These are phyloP conservation scores for Rutilus rutilus DNA, from an alignment of 2,113 vertebrate species.

Conservation along the genomic window DNA sequence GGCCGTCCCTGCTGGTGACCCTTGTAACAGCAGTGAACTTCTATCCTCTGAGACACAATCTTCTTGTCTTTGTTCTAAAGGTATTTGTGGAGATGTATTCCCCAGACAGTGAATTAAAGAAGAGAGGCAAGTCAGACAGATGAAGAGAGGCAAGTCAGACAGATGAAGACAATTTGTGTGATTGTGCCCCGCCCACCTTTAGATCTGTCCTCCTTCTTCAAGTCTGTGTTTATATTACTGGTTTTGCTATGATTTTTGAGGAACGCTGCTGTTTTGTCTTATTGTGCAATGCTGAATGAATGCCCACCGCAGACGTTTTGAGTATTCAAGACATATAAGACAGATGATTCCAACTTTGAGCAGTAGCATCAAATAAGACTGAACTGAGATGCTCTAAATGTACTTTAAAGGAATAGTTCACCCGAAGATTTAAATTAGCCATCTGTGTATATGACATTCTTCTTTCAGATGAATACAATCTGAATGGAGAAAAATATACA, in stretches of 20 bases:
- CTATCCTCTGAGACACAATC: constrained; percentile 17
- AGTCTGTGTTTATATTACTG: constrained; percentile 60
- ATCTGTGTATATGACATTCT: no score
- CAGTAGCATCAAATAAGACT: neutral
- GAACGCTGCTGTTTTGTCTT: constrained; percentile 50
- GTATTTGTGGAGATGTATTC: constrained; percentile 55
- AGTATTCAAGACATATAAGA: constrained; percentile 20
- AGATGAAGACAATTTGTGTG: constrained; percentile 62
- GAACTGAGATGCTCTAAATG: neutral
- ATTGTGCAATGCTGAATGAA: constrained; percentile 48
- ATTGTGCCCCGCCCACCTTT: constrained; percentile 37
- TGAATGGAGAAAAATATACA: no score
- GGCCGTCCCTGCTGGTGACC: neutral
- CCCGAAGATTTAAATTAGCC: no score
- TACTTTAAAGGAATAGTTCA: neutral
- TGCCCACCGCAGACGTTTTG: neutral
- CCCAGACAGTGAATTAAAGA: constrained; percentile 50
- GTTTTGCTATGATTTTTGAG: constrained; percentile 56
- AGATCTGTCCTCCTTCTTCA: constrained; percentile 40
- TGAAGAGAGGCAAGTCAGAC: constrained; percentile 58
- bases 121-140: constrained; percentile 57
- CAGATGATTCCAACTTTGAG: constrained; percentile 6
- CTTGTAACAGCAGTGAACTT: constrained; percentile 33
- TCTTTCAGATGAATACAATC: no score
- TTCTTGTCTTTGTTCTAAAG: constrained; percentile 42